Evolutionary conservation across 2,797 vertebrate genomes (phyloP), one percentile per base, ranked within the genome.

Genomic region (Varecia variegata): DNA sequence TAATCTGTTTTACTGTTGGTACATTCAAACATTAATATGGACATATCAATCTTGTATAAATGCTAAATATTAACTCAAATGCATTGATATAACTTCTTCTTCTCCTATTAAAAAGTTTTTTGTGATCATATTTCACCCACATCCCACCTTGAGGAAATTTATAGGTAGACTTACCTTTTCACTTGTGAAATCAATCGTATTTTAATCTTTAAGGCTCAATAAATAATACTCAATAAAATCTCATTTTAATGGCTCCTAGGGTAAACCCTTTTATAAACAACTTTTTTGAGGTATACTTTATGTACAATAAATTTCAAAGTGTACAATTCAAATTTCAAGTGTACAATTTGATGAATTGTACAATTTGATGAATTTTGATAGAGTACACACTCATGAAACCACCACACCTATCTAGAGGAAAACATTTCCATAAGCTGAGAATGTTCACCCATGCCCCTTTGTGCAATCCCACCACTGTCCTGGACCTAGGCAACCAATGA

Each of bases 201-300:
- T 85, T 94, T 77, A 89, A 91, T 89, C 82, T 94, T 96, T 95
- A 94, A 95, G 38, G 40, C n/a, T 96, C 60, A 96, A 86, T 90
- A 93, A 96, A 93, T 92, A 95, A 90, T 94, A 45, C 20, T 90
- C 84, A 96, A 93, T 80, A 96, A 95, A 93, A 82, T 95, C 45
- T 43, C 58, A 94, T 60, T 95, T 92, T 82, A 79, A 82, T 95
- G 68, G 94, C 25, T 84, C n/a, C 10, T 90, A 70, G 65, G 45
- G 65, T 71, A 83, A 89, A 87, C 70, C 15, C 13, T 90, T 95
- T 94, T 76, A 96, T 89, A 77, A 84, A 79, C 27, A 87, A 52
- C 11, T 89, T 94, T 74, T 56, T 35, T 74, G n/a, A 77, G 38
- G 76, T 67, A 38, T 85, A 86, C 74, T 70, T 92, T 77, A 92